Percentiles rank a stretch among this genome's conserved stretches.
Conservation (phyloP, 2,888 invertebrate species). For the Alviniconcha strummeri region DNA sequence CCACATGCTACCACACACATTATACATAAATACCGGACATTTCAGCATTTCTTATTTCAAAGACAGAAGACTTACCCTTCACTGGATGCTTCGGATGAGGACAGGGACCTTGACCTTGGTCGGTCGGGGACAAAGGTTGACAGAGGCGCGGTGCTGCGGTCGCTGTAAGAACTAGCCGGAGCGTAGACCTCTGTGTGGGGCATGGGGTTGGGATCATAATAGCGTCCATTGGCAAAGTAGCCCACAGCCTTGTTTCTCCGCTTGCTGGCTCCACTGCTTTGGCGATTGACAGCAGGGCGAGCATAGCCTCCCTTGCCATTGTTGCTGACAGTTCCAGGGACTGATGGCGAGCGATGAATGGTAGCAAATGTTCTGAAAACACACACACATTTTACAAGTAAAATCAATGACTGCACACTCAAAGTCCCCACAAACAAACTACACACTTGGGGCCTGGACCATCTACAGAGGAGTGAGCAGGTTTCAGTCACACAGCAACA, state of each 20-base stretch:
- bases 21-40: background rate
- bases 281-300: slow-evolving; percentile 11
- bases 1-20: background rate
- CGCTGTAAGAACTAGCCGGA: slow-evolving; percentile 66
- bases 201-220: slow-evolving; percentile 62
- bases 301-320: slow-evolving; percentile 41
- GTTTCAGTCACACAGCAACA: too few species aligned
- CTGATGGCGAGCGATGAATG: slow-evolving; percentile 44
- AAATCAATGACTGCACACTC: background rate
- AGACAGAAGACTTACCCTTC: slow-evolving; percentile 46
- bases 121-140: slow-evolving; percentile 61
- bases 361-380: slow-evolving; percentile 38
- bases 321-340: slow-evolving; percentile 41
- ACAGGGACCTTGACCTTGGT: slow-evolving; percentile 51
- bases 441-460: too few species aligned
- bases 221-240: slow-evolving; percentile 64
- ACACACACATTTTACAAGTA: background rate
- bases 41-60: too few species aligned
- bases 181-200: slow-evolving; percentile 58
- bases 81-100: slow-evolving; percentile 50
- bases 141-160: slow-evolving; percentile 56
- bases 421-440: background rate
- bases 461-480: too few species aligned
- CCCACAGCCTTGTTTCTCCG: slow-evolving; percentile 45
- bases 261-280: slow-evolving; percentile 27